Evolutionary conservation across 2,113 vertebrate genomes (phyloP).

Genomic region (Heteronetta atricapilla): DNA sequence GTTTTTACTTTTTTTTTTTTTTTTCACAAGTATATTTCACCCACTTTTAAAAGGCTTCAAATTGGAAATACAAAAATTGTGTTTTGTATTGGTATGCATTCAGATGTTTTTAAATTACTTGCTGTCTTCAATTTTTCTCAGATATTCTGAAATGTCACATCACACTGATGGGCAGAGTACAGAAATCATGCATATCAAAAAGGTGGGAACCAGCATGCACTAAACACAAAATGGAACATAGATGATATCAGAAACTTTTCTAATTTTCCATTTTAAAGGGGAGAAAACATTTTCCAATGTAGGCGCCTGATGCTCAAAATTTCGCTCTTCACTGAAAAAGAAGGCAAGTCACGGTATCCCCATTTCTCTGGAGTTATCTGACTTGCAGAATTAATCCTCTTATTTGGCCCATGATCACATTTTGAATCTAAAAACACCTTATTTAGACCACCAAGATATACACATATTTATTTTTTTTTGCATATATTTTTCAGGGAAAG

Average conservation of each 20-base stretch:
- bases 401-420: constrained; percentile 46
- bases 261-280: neutral
- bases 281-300: neutral
- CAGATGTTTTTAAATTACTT: neutral
- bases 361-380: constrained; percentile 45
- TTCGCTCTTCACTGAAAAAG: neutral
- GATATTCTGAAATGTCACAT: neutral
- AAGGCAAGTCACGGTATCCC: neutral
- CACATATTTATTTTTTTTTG: constrained; percentile 38
- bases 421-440: constrained; percentile 56
- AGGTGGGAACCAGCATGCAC: neutral
- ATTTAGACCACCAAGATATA: constrained; percentile 28
- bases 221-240: neutral
- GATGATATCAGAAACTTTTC: neutral
- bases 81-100: neutral
- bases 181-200: neutral
- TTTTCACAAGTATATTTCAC: neutral
- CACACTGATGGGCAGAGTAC: neutral
- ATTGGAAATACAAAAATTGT: neutral
- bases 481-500: constrained; percentile 50
- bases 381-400: constrained; percentile 55
- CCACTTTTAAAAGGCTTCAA: neutral
- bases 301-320: neutral
- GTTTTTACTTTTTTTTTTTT: fast-evolving
- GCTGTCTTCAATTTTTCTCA: neutral